Percentiles rank a stretch among this genome's conserved stretches.
Conservation (phyloP, 2,113 vertebrate genomes). For the Anolis carolinensis region DNA sequence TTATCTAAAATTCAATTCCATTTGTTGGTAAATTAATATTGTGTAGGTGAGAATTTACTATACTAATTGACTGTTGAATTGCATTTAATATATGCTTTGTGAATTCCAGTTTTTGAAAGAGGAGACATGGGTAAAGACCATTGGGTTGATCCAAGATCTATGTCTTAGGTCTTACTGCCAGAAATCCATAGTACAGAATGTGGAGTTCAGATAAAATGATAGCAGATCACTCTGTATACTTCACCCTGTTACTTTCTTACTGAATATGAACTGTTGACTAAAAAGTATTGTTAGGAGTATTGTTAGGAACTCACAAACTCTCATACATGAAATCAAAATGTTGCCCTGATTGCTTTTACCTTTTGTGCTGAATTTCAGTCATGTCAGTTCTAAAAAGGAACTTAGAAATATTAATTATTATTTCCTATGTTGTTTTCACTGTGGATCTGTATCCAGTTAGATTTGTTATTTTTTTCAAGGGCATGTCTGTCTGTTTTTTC, state of each 20-base stretch:
- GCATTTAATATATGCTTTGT: background rate
- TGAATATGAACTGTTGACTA: background rate
- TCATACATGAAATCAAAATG: background rate
- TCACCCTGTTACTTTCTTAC: too few relatives aligned
- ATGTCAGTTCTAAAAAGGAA: background rate
- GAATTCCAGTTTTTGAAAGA: accelerated
- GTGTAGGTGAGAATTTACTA: too few relatives aligned
- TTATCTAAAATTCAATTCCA: too few relatives aligned
- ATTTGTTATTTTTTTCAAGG: background rate
- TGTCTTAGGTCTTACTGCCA: background rate
- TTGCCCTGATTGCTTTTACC: background rate
- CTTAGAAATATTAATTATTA: background rate
- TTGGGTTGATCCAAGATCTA: background rate
- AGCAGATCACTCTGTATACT: background rate
- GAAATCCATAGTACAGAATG: background rate
- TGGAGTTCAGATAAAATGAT: background rate
- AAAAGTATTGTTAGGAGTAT: background rate
- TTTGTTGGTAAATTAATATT: too few relatives aligned
- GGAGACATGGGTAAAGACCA: background rate
- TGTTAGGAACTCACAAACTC: background rate
- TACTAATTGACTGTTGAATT: background rate
- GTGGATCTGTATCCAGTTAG: background rate
- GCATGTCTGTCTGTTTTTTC: constrained; percentile 17
- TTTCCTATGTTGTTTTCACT: background rate
- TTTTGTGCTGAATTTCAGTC: background rate